Base-by-base conservation (phyloP, 2,113 vertebrate species). In the Beaufortia kweichowensis region DNA sequence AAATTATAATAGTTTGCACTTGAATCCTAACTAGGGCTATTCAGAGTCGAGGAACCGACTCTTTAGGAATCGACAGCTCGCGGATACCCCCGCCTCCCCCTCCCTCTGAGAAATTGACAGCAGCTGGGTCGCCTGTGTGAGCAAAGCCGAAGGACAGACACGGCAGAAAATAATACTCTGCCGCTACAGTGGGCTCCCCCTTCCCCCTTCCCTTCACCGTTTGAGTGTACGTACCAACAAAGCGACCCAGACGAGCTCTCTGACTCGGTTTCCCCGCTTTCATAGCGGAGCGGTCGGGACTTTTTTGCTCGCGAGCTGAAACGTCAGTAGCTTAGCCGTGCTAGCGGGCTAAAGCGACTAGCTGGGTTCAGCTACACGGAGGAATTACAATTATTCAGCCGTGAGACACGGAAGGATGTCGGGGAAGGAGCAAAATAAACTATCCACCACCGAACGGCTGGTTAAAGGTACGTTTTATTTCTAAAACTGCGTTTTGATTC, bases 371-470 rank as follows among this genome's bases (percentile, higher is more conserved):
- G 88, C 84, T 83, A 62, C 79, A 50, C 81, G 78, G n/a, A 79
- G 79, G 78, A 81, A 85, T 83, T 66, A 50, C 48, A 64, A 29
- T 55, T 74, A 64, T 50, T 82, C 33, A 81, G 57, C 64, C 59
- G 46, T 77, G 75, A 74, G 50, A 68, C 11, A 74, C 71, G 79
- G 57, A 81, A 95, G 82, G 83, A 95, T 95, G 95, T 94, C 94
- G 79, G 86, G 72, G 63, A 92, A 90, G 86, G 90, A 87, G 31
- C 92, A 84, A 67, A 83, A 46, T 85, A 93, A 89, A 71, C 81
- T 92, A 63, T 93, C 94, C 85, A 95, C 94, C 80, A 88, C 84
- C 9, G 94, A 96, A 0, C 90, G 95, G 84, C 89, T 91, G 60
- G 78, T 96, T 57, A 95, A 94, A 94, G 94, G 95, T 96, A 23